These are phyloP conservation scores for Athene noctua DNA, from an alignment of 2,113 vertebrate species.

Conservation along the genomic window DNA sequence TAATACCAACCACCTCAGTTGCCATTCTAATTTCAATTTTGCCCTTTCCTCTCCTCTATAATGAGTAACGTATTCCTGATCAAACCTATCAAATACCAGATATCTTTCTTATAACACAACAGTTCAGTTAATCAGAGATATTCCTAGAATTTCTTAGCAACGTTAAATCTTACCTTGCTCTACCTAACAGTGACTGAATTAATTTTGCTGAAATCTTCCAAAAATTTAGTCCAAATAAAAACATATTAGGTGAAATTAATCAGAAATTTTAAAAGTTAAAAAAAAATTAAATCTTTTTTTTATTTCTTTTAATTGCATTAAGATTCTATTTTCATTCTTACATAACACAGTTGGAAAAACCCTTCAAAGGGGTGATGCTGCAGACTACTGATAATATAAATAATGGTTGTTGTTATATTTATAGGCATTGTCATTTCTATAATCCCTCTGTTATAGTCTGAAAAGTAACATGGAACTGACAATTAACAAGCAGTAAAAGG, in stretches of 20 bases:
- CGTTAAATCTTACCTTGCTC: neutral
- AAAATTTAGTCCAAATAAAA: neutral
- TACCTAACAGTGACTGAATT: neutral
- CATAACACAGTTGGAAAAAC: neutral
- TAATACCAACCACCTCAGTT: neutral
- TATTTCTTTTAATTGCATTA: no score
- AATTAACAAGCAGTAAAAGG: neutral
- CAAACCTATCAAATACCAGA: neutral
- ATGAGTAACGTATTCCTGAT: rapidly evolving
- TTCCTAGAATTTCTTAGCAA: neutral
- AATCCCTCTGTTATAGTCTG: neutral
- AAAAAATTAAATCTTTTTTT: no score
- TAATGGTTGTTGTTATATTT: neutral
- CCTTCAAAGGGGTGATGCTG: neutral
- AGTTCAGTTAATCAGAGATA: neutral
- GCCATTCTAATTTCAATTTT: neutral
- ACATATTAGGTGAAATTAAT: neutral
- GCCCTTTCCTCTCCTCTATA: neutral
- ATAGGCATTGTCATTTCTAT: neutral
- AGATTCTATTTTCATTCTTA: neutral
- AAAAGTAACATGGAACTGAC: neutral
- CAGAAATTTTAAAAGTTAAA: neutral
- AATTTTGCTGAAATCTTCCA: neutral
- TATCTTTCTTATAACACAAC: neutral
- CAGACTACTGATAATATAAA: neutral